Evolutionary conservation across 1,140 invertebrate species (phyloP), one percentile per base, ranked within the genome.

Genomic region (Planococcus citri): DNA sequence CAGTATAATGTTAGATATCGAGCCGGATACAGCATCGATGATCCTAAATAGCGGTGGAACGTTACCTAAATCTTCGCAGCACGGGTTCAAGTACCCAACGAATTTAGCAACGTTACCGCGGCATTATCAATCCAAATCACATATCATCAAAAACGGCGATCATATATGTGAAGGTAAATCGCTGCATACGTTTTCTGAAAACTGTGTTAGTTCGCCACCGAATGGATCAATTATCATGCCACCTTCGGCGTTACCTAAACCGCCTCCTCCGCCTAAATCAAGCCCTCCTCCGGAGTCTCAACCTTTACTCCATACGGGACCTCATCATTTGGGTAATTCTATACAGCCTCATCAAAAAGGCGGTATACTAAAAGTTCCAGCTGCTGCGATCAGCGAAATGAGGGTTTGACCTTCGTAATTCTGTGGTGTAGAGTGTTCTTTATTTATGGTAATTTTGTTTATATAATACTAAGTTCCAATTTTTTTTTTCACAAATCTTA

Each of bases 1-100:
- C 8, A 80, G 80, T 72, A 87, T 90, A 1, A 90, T 91, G 25
- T 88, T 91, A 0, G 88, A 91, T 73, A 87, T 91, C 17, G 88
- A 90, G 76, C 87, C 90, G 77, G 83, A 86, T 75, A 82, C 86
- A 72, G 84, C 82, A 73, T 80, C 85, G 33, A 83, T 86, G 75
- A 85, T 89, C 74, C 78, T 88, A 68, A 84, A 82, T 74, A 82
- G 79, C 17, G 73, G 73, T 0, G 69, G 21, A 20, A 73, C 73
- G n/a, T 58, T 72, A 20, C 73, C 72, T 17, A 64, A 71, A 17
- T 72, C 72, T 14, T 51, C 69, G 21, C 68, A 69, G 0, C 70
- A 72, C 0, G 68, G 61, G 1, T 41, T 68, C 8, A 22, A 27
- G 17, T 25, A 27, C 8, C 70, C 60, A 27, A 27, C 22, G 2